These are phyloP conservation scores for Sebastes alutus DNA, from an alignment of 2,797 vertebrate species.

Conservation along the genomic window DNA sequence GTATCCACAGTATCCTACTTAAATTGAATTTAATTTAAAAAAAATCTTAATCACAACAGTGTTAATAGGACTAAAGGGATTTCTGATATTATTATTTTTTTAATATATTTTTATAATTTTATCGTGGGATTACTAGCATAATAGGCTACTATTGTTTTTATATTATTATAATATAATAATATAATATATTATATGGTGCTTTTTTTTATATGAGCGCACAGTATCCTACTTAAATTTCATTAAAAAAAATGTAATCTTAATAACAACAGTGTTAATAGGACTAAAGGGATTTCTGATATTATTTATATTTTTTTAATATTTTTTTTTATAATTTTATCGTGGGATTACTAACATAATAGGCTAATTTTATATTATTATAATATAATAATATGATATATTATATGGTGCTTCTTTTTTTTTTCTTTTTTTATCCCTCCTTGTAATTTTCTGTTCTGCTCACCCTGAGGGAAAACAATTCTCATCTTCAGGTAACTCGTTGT, in stretches of 20 bases:
- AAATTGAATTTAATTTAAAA: too few relatives aligned
- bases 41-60: too few relatives aligned
- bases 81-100: neutral
- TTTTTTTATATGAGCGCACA: too few relatives aligned
- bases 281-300: neutral
- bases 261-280: too few relatives aligned
- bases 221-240: neutral
- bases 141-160: too few relatives aligned
- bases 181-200: too few relatives aligned
- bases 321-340: neutral
- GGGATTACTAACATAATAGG: neutral
- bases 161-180: too few relatives aligned
- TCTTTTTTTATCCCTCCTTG: neutral
- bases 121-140: too few relatives aligned
- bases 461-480: conserved; percentile 97
- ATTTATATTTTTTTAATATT: neutral
- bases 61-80: neutral
- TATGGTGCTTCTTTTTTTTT: neutral
- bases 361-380: neutral
- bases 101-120: too few relatives aligned
- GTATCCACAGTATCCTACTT: too few relatives aligned
- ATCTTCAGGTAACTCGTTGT: conserved; percentile 98
- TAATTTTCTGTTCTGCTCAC: conserved; percentile 76
- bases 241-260: too few relatives aligned
- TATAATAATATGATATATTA: neutral